phyloP scores from a whole-genome alignment of 2,113 vertebrate genomes.

The Edolisoma coerulescens region DNA sequence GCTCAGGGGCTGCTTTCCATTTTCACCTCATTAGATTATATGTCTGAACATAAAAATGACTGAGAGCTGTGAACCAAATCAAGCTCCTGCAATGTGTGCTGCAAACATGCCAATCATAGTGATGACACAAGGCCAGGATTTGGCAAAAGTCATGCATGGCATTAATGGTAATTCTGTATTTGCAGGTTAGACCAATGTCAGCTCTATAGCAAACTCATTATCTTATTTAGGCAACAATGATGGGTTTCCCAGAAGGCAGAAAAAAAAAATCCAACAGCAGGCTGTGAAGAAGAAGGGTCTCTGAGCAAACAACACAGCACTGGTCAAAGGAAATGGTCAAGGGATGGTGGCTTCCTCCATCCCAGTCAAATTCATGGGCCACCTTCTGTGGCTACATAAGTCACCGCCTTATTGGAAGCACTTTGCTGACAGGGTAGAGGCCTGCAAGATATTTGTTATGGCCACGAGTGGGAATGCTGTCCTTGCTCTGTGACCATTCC shows the following conservation, averaged over 20 bases:
- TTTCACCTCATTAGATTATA: constrained; percentile 71
- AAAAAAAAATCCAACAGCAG: not conserved
- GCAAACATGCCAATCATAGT: constrained; percentile 75
- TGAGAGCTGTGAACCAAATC: constrained; percentile 68
- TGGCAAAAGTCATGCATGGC: constrained; percentile 25
- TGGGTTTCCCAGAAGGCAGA: not conserved
- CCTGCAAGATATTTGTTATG: not conserved
- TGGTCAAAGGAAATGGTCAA: not conserved
- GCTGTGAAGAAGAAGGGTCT: not conserved
- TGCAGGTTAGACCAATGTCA: not conserved
- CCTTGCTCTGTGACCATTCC: accelerated
- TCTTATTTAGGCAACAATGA: not conserved
- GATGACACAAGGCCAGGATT: constrained; percentile 61
- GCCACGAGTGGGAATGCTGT: not conserved
- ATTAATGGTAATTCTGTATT: constrained; percentile 34
- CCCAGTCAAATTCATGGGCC: not conserved
- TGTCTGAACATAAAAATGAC: constrained; percentile 62
- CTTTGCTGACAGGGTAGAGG: not conserved
- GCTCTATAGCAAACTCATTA: constrained; percentile 1
- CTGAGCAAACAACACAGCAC: not conserved
- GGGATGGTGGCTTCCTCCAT: not conserved
- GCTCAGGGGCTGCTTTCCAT: constrained; percentile 64
- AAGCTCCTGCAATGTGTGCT: constrained; percentile 76
- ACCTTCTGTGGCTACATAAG: not conserved
- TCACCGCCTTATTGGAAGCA: not conserved